A percentile compares a stretch with the other conserved stretches of the same genome.
These are phyloP conservation scores for Monochamus alternatus DNA, from an alignment of 2,888 invertebrate genomes.

Conservation along the genomic window DNA sequence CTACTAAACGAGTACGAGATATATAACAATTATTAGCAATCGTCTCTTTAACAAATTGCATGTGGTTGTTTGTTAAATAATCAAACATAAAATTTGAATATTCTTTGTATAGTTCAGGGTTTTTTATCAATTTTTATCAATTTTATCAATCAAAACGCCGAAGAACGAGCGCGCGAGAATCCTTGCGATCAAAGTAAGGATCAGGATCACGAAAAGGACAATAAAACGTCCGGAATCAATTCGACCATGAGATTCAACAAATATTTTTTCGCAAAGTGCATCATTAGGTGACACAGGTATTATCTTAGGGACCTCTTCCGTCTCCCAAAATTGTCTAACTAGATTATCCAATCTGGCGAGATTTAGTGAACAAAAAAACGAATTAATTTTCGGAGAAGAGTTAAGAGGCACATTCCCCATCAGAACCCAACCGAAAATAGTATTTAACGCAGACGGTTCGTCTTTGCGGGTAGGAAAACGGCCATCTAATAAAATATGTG, in stretches of 20 bases:
- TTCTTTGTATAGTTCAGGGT: constrained; percentile 9
- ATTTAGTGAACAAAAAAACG: neutral
- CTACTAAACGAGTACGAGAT: too few relatives aligned
- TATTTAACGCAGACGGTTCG: too few relatives aligned
- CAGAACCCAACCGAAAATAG: too few relatives aligned
- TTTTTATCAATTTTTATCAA: neutral
- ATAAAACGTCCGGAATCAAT: constrained; percentile 6
- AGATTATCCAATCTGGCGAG: neutral
- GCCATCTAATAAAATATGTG: constrained; percentile 1
- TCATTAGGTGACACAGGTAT: neutral
- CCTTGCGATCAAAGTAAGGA: too few relatives aligned
- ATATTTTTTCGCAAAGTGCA: neutral
- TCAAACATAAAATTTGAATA: constrained; percentile 12
- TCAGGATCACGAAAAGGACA: neutral
- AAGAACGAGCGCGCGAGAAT: neutral
- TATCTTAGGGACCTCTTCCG: neutral
- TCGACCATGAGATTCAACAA: neutral
- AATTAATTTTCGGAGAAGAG: neutral
- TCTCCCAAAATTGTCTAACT: constrained; percentile 10
- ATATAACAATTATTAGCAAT: neutral
- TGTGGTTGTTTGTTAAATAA: neutral
- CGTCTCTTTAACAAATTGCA: neutral
- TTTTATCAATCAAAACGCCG: too few relatives aligned
- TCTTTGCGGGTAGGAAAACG: neutral
- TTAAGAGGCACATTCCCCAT: too few relatives aligned